phyloP scores from a whole-genome alignment of 30 jellyfish, hydroid and myxozoan genomes.

The Calvadosia cruxmelitensis region DNA sequence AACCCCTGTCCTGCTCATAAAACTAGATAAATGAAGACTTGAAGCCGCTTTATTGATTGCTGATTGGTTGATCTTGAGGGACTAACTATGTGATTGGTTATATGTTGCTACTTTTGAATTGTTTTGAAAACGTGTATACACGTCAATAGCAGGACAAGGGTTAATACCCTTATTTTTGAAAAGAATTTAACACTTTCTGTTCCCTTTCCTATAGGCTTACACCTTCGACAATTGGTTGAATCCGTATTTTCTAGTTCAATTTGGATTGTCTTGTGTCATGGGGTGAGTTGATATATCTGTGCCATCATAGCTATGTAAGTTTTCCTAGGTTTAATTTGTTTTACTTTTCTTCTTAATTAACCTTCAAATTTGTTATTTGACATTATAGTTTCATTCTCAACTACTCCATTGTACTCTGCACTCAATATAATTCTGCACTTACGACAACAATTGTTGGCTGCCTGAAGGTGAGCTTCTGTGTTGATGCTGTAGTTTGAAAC shows the following conservation, averaged over 20 bases:
- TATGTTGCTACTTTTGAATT: too few species aligned
- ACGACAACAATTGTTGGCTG: constrained; percentile 95
- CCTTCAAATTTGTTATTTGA: background rate
- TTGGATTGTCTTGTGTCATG: constrained; percentile 11
- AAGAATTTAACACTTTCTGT: background rate
- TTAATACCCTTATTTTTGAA: background rate
- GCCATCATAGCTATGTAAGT: background rate
- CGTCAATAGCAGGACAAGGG: background rate
- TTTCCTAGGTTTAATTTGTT: constrained; percentile 12
- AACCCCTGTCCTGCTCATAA: too few species aligned
- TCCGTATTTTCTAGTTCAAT: constrained; percentile 2
- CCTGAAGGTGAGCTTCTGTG: constrained; percentile 60
- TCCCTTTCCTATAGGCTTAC: constrained; percentile 4
- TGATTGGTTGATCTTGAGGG: too few species aligned
- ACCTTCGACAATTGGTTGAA: background rate
- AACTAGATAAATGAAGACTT: too few species aligned
- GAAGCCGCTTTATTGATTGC: too few species aligned
- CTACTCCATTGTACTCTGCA: constrained; percentile 67
- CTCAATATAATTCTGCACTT: constrained; percentile 87
- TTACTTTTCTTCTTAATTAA: background rate
- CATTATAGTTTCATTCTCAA: constrained; percentile 50
- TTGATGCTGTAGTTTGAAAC: too few species aligned
- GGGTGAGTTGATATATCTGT: constrained; percentile 4
- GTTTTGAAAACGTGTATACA: background rate
- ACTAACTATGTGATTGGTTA: too few species aligned